Base-by-base conservation (phyloP, 2,888 invertebrate genomes). In the Halocaridina rubra region DNA sequence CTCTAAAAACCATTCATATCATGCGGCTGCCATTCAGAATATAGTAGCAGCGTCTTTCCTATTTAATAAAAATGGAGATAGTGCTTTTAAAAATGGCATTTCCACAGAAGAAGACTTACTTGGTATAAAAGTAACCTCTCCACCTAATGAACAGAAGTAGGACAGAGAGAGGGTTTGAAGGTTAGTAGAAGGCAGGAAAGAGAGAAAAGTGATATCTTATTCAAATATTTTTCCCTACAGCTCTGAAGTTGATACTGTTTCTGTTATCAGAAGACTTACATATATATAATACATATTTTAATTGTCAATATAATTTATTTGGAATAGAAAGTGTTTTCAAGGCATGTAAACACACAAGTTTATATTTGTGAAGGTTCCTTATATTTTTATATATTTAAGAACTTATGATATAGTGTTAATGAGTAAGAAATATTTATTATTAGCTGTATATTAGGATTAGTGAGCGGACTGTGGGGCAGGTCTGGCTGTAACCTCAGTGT, bases 61-160 rank as follows among this genome's bases (percentile, higher is more conserved):
- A 74, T 39, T 53, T 30, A 27, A 69, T 30, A 69, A 69, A 69
- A 69, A 30, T 69, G 69, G 27, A 69, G 61, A 64, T 72, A 78
- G 39, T 22, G 16, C 53, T 53, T 64, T n/a, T 19, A 69, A 69
- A 69, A 69, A 30, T 24, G 29, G 69, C 32, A 82, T 72, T 78
- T 78, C 78, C 29, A 53, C 53, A 53, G 74, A 72, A 72, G 69
- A 22, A 67, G 76, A 82, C 82, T 82, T 82, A 82, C 82, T 82
- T 82, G 82, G 82, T 78, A 82, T 72, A 82, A 77, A 82, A 77
- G 82, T 82, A 77, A 82, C 82, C 61, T 82, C 82, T 82, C 78
- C 82, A 82, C 82, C 82, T 82, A 69, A 82, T 53, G 82, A 77
- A 77, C 67, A 82, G 29, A 77, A 71, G 59, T 71, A 53, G 64